Base-by-base conservation (phyloP, 2,888 invertebrate species). In the Protonemura montana region DNA sequence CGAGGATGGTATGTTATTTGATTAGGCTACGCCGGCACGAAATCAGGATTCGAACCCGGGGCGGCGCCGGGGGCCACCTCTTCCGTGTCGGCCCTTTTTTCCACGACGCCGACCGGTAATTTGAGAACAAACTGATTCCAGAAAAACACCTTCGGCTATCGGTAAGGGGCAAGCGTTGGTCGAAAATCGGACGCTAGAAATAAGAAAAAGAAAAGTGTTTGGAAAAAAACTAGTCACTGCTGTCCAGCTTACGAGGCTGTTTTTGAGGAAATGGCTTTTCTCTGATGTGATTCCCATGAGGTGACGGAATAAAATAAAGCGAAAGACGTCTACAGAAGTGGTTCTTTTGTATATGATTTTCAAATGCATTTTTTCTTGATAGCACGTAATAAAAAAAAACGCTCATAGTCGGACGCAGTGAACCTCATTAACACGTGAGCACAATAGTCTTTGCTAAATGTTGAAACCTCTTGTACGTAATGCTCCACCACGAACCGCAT, bases 31-130 rank as follows among this genome's bases (percentile, higher is more conserved):
- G n/a, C n/a, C n/a, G 1, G 59, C 6, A 7, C 59, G 59, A 59
- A 59, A 59, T 59, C 59, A 59, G 59, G 59, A 59, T 59, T 59
- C 59, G 59, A 59, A 59, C 59, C 59, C 59, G 59, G 59, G 59
- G 59, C 3, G 21, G 59, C 59, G 59, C 16, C 59, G 16, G 59
- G 59, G 13, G 59, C 59, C 16, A 13, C 59, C 59, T 21, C 59
- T 59, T 59, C 59, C 59, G 59, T 59, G 59, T 59, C 59, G 59
- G 21, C 16, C 21, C 21, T 59, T 59, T 59, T 59, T 59, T 59
- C 59, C 59, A 10, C 59, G 13, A 21, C 59, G 59, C 59, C 59
- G 59, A 21, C 59, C 59, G 59, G 59, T 59, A 59, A 59, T 59
- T 59, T 59, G 59, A 59, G 59, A 10, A 21, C 59, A 59, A 59